A percentile compares a stretch with the other conserved stretches of the same genome.
Conservation (phyloP, 2,113 vertebrate species). For the Halcyon malimbica region DNA sequence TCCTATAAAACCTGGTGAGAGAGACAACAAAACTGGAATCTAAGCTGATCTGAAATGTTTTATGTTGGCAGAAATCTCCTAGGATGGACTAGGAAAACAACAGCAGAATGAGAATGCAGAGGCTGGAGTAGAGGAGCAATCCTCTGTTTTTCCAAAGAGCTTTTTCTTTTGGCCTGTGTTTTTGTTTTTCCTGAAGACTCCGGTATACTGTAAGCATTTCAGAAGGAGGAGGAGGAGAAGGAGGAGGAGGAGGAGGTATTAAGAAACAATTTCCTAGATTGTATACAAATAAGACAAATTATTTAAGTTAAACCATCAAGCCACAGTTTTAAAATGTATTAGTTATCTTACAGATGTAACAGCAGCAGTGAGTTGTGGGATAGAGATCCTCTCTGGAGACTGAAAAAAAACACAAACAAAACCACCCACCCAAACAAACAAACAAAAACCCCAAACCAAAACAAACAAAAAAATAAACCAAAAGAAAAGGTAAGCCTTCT, state of each 20-base stretch:
- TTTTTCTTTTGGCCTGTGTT: neutral
- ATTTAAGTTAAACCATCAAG: neutral
- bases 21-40: neutral
- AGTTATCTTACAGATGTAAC: neutral
- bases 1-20: neutral
- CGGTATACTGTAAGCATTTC: neutral
- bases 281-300: neutral
- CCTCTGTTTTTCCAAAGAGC: neutral
- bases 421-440: neutral
- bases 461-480: neutral
- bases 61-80: neutral
- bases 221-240: neutral
- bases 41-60: neutral
- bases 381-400: neutral
- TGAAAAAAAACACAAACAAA: neutral
- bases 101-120: neutral
- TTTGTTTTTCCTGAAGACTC: neutral
- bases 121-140: neutral
- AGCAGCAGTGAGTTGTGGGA: neutral
- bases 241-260: neutral
- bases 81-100: fast-evolving
- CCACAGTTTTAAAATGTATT: neutral
- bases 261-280: neutral
- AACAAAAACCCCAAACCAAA: neutral
- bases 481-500: neutral